Evolutionary conservation across 2,113 vertebrate genomes (phyloP), one percentile per base, ranked within the genome.

Genomic region (Thymallus thymallus): DNA sequence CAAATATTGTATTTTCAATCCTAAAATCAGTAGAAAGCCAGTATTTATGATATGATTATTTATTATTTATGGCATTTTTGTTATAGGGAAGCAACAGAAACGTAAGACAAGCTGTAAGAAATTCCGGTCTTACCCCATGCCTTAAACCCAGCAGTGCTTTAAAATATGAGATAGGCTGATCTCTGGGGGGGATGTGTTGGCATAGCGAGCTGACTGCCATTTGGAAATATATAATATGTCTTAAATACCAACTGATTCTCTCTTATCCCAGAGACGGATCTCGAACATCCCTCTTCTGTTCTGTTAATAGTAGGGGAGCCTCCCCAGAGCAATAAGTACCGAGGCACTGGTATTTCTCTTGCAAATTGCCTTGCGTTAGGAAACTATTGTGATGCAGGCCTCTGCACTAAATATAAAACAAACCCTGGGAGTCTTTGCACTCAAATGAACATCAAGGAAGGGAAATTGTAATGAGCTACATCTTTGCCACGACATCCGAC

Each of bases 211-310:
- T 73, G 83, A 83, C 69, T 46, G 26, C 76, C 81, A 75, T 81
- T 88, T 66, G 18, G 74, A 73, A 72, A 73, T 62, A 83, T 77
- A 85, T 86, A 88, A 88, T 88, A 7, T 45, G 87, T 80, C 78
- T 80, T 79, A 85, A 89, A 87, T 83, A 83, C 75, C 74, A 76
- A 71, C 74, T 79, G 83, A 86, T 76, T 86, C 77, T 30, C 66
- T 84, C 73, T 79, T 70, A 82, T 84, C 74, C 76, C 69, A 41
- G 56, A 51, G 66, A 72, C 77, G 81, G 80, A 87, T 73, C 75
- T 65, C 68, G 29, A 67, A 75, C 73, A 66, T 62, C 68, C 66
- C 24, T 73, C 75, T 75, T 73, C 73, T 68, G 32, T 76, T 73
- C 79, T 48, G 79, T 78, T 88, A 89, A 88, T 80, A 73, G 84